Percentiles rank a stretch among this genome's conserved stretches.
Evolutionary conservation across 2,113 vertebrate genomes (phyloP).

Genomic region (Rana temporaria): DNA sequence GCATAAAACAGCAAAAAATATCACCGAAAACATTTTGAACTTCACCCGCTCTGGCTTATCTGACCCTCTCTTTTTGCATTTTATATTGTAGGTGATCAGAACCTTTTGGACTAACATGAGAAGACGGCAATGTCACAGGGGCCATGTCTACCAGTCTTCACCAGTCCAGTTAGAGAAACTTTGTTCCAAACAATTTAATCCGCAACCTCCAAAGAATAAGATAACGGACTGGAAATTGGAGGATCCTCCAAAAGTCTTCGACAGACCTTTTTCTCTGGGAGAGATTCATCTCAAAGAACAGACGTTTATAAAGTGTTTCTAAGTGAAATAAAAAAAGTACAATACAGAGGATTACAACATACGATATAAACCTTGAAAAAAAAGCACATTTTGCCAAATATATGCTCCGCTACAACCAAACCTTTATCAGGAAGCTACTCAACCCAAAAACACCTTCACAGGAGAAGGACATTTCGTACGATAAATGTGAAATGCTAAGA

Average conservation of each 20-base stretch:
- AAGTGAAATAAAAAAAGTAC: not conserved
- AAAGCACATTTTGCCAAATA: not conserved
- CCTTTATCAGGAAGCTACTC: not conserved
- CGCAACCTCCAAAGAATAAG: not conserved
- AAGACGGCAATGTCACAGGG: not conserved
- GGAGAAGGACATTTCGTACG: too few relatives aligned
- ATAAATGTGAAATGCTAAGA: not conserved
- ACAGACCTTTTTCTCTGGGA: not conserved
- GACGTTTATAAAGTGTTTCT: not conserved
- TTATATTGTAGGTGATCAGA: constrained; percentile 1
- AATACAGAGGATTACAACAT: not conserved
- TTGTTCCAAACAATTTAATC: not conserved
- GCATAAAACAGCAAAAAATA: too few relatives aligned
- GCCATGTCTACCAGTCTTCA: not conserved
- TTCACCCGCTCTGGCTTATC: not conserved
- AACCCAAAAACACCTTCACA: not conserved
- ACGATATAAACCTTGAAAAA: not conserved
- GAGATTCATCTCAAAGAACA: not conserved
- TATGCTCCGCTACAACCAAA: not conserved
- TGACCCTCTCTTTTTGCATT: not conserved
- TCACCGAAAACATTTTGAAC: not conserved
- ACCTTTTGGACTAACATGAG: constrained; percentile 37
- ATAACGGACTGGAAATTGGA: not conserved
- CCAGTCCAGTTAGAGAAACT: not conserved
- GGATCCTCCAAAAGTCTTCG: not conserved